phyloP scores from a whole-genome alignment of 2,797 vertebrate species.

The Sebastes iracundus region DNA sequence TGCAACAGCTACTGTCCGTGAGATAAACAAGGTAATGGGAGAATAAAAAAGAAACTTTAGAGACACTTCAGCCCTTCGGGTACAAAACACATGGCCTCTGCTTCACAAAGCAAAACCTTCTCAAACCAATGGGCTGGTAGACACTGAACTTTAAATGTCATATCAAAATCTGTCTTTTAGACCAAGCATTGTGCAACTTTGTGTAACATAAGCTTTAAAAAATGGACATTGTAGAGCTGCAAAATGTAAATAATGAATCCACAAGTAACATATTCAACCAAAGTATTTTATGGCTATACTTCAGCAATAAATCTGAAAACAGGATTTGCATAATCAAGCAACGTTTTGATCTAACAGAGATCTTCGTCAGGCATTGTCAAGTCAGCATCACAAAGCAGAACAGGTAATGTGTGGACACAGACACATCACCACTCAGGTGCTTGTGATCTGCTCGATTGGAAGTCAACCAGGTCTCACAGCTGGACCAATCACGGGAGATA shows the following conservation, averaged over 20 bases:
- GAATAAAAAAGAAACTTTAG: too few species aligned
- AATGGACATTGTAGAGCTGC: neutral
- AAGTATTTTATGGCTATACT: neutral
- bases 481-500: too few species aligned
- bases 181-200: too few species aligned
- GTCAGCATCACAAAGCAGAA: too few species aligned
- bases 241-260: neutral
- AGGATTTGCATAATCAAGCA: too few species aligned
- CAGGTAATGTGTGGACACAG: too few species aligned
- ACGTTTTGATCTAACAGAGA: too few species aligned
- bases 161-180: neutral
- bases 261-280: neutral
- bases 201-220: too few species aligned
- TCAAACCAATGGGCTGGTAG: neutral
- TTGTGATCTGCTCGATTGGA: too few species aligned
- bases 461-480: too few species aligned
- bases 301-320: neutral
- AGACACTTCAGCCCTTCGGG: neutral
- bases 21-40: neutral
- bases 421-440: too few species aligned
- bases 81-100: neutral
- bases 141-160: constrained; percentile 10
- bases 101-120: neutral
- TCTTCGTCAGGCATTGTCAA: too few species aligned
- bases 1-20: neutral